These are phyloP conservation scores for Apostichopus japonicus DNA, from an alignment of 35 echinoderm and acorn worm genomes.

Conservation along the genomic window DNA sequence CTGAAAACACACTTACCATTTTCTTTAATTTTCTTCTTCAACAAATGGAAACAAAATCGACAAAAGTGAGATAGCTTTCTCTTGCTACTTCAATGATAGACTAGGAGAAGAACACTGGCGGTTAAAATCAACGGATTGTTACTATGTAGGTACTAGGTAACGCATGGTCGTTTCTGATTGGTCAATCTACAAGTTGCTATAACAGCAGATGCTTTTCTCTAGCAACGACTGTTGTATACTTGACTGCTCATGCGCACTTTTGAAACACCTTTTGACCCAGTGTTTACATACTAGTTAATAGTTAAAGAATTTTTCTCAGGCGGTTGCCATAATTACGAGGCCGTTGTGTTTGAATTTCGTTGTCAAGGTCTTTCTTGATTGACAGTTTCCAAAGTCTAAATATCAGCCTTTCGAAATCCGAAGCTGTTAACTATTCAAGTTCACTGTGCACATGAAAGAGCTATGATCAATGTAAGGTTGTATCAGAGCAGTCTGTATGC, in stretches of 20 bases:
- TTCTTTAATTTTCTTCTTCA: constrained; percentile 13
- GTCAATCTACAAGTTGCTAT: constrained; percentile 26
- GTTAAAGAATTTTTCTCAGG: no score
- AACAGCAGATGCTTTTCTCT: neutral
- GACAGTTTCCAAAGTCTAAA: no score
- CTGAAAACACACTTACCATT: constrained; percentile 28
- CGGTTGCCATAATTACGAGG: no score
- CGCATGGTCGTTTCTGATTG: neutral
- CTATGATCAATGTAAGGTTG: no score
- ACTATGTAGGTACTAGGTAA: neutral
- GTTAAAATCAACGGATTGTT: neutral
- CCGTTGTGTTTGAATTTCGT: no score
- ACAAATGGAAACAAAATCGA: neutral
- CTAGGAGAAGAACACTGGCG: constrained; percentile 39
- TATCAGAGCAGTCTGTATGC: no score
- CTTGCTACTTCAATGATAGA: constrained; percentile 40
- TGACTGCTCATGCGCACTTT: neutral
- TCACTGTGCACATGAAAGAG: no score
- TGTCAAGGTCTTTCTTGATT: no score
- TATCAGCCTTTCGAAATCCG: no score
- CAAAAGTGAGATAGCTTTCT: constrained; percentile 25
- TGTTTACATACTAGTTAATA: no score
- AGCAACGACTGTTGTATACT: constrained; percentile 1
- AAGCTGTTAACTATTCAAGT: no score
- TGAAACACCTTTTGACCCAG: neutral